A percentile compares a stretch with the other conserved stretches of the same genome.
Evolutionary conservation across 2,797 vertebrate species (phyloP).

Genomic region (Tragopan temminckii): DNA sequence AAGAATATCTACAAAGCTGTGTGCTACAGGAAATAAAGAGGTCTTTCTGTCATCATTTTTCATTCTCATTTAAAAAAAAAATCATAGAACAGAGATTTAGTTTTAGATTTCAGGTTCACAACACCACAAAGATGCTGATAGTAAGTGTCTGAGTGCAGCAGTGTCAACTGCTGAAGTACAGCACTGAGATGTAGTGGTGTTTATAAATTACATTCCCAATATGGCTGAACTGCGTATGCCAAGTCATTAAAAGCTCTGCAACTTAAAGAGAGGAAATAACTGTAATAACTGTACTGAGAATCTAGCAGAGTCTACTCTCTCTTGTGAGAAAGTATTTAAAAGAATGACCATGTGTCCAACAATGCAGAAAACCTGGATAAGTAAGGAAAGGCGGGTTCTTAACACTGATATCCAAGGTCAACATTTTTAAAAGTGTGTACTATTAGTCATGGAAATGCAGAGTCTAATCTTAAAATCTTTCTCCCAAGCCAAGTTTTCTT

Average conservation of each 20-base stretch:
- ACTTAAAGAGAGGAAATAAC: conserved; percentile 23
- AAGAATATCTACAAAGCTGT: neutral
- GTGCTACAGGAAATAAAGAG: neutral
- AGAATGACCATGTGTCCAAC: neutral
- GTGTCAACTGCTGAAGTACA: neutral
- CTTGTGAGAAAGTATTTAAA: neutral
- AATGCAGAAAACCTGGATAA: neutral
- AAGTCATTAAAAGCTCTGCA: neutral
- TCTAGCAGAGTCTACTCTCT: neutral
- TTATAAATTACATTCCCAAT: conserved; percentile 44
- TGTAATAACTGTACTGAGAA: neutral
- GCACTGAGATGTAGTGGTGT: neutral
- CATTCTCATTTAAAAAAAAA: conserved; percentile 49
- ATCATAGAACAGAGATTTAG: neutral
- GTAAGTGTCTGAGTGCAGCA: neutral
- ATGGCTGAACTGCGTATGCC: conserved; percentile 29
- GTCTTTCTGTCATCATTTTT: neutral
- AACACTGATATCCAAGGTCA: neutral
- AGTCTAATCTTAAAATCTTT: neutral
- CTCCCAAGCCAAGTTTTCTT: neutral
- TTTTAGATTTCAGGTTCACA: conserved; percentile 47
- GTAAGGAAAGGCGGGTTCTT: neutral
- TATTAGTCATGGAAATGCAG: neutral
- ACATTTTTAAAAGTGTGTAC: neutral
- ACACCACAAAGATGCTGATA: neutral